Evolutionary conservation across 1,140 invertebrate species (phyloP), one percentile per base, ranked within the genome.

Genomic region (Drusus annulatus): DNA sequence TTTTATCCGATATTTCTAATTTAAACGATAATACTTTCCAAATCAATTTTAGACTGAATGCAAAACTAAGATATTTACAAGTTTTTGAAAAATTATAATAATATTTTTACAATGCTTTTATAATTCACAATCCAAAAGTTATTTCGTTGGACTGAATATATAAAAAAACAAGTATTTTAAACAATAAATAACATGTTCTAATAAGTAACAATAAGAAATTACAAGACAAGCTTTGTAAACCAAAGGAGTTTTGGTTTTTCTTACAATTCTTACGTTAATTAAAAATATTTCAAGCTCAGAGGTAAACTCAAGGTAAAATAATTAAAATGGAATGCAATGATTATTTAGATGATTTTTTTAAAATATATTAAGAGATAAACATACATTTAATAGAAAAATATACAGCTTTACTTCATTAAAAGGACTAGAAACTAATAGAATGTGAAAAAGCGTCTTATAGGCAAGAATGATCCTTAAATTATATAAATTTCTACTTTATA

Each of bases 371-470:
- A 45, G 36, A 45, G 36, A 45, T 45, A 45, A 45, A 45, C 3
- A 45, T 23, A 60, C 19, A 60, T 60, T 65, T 16, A 36, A 65
- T 65, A 65, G 62, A 65, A 65, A 65, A 65, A 65, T 65, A 65
- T 28, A 65, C 62, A 28, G 28, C 16, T 65, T 36, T 31, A 65
- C 36, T 65, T 65, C 13, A 65, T 16, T 65, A 65, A 31, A 65
- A 28, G 28, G 62, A 65, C 62, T 65, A 65, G 62, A 65, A 16
- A 28, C 62, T 65, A 65, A 60, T 60, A 19, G 56, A 60, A 60
- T 60, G 56, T 19, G 36, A 45, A 45, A 58, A 60, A 60, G 56
- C 56, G 56, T 60, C 56, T 60, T 23, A 60, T 13, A 60, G 56
- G 56, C 56, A 60, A 60, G 56, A 60, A 60, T 21, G 23, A 60